Evolutionary conservation across 2,113 vertebrate genomes (phyloP).

Genomic region (Aleadryas rufinucha): DNA sequence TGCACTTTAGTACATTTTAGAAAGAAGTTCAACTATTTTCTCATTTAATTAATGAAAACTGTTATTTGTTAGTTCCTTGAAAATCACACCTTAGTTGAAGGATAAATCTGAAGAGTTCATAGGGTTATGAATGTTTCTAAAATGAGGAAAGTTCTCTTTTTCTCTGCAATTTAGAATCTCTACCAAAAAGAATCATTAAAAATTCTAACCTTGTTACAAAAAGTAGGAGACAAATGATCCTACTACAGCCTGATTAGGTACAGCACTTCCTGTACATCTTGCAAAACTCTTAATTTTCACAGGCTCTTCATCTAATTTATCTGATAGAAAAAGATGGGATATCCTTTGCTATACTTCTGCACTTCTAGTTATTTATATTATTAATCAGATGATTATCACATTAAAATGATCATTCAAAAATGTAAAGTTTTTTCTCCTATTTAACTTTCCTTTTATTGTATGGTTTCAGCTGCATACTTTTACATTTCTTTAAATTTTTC

Average conservation of each 20-base stretch:
- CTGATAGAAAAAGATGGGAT: background rate
- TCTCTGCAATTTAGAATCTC: background rate
- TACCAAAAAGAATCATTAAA: background rate
- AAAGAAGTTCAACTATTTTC: conserved; percentile 4
- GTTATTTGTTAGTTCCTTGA: background rate
- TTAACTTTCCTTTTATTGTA: background rate
- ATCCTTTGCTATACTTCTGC: background rate
- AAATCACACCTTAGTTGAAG: background rate
- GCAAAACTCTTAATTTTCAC: background rate
- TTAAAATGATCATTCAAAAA: background rate
- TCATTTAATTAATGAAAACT: conserved; percentile 11
- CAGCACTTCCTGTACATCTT: background rate
- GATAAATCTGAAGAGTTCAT: background rate
- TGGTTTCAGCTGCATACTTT: background rate
- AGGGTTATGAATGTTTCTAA: conserved; percentile 1
- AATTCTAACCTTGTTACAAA: conserved; percentile 19
- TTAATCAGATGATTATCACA: background rate
- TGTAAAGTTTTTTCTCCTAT: background rate
- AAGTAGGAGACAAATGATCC: background rate
- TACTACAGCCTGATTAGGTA: conserved; percentile 26
- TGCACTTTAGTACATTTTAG: background rate
- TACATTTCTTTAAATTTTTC: background rate
- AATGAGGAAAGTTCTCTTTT: background rate
- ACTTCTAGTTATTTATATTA: background rate
- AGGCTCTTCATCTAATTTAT: background rate